These are phyloP conservation scores for Zygogramma bicolorata DNA, from an alignment of 2,888 invertebrate species.

Conservation along the genomic window DNA sequence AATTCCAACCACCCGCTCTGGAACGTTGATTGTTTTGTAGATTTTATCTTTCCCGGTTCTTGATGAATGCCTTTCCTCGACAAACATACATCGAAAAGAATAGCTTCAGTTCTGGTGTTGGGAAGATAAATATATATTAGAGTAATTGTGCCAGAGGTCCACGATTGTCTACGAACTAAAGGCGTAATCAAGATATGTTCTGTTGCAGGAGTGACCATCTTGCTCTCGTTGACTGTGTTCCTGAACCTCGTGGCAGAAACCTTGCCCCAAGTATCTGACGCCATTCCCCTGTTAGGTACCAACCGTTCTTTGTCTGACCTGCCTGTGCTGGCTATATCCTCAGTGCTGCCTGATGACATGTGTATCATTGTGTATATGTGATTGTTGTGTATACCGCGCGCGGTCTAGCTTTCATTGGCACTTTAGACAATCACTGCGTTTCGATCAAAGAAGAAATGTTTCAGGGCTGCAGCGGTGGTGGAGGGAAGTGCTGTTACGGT, in stretches of 20 bases:
- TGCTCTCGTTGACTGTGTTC: constrained; percentile 99
- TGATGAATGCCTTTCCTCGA: no score
- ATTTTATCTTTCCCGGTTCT: no score
- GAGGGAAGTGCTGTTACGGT: constrained; percentile 58
- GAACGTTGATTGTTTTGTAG: no score
- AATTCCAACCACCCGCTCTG: no score
- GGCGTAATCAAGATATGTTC: constrained; percentile 73
- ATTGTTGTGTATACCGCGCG: constrained; percentile 65
- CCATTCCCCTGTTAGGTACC: constrained; percentile 99
- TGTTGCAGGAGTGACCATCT: constrained; percentile 98
- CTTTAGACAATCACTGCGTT: constrained; percentile 54
- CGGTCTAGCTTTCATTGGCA: constrained; percentile 44
- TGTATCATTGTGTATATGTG: constrained; percentile 67
- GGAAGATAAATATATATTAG: no score
- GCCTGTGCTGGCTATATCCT: constrained; percentile 68
- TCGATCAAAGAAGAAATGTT: constrained; percentile 68
- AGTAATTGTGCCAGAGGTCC: no score
- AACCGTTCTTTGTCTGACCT: constrained; percentile 69
- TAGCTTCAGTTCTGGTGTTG: no score
- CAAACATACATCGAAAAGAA: no score
- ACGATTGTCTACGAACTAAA: no score
- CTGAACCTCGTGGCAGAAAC: constrained; percentile 99
- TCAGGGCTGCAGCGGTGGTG: constrained; percentile 59
- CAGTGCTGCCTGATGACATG: constrained; percentile 67
- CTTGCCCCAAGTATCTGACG: constrained; percentile 99